phyloP scores from a whole-genome alignment of 2,113 vertebrate species.

The Fulica atra region DNA sequence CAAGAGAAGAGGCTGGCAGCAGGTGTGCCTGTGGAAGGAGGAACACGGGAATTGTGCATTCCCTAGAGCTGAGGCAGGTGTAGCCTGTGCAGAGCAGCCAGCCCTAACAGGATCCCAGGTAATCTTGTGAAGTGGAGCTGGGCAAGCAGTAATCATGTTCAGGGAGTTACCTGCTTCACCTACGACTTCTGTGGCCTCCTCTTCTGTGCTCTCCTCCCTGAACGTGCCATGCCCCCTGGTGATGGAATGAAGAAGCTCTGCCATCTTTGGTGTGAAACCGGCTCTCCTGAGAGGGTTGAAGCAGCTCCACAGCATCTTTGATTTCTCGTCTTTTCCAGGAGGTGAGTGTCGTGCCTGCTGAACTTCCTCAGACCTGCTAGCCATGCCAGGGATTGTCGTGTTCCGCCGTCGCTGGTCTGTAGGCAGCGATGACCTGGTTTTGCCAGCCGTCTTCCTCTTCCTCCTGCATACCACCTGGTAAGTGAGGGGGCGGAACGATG shows the following conservation, averaged over 20 bases:
- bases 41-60: background rate
- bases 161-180: background rate
- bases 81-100: background rate
- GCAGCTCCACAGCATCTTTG: background rate
- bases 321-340: conserved; percentile 39
- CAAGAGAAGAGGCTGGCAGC: background rate
- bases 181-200: background rate
- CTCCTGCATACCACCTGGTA: conserved; percentile 96
- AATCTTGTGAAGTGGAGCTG: conserved; percentile 25
- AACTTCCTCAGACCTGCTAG: conserved; percentile 69
- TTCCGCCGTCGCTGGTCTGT: conserved; percentile 99
- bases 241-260: background rate
- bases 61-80: background rate
- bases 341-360: conserved; percentile 72
- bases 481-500: conserved; percentile 30
- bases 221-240: background rate
- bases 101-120: conserved; percentile 24
- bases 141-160: background rate
- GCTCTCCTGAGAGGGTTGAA: background rate
- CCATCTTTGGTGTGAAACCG: background rate
- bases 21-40: background rate
- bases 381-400: conserved; percentile 98
- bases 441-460: conserved; percentile 97
- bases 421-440: conserved; percentile 99
- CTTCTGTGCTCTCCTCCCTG: background rate